Base-by-base conservation (phyloP, 2,888 invertebrate species). In the Mechanitis messenoides region DNA sequence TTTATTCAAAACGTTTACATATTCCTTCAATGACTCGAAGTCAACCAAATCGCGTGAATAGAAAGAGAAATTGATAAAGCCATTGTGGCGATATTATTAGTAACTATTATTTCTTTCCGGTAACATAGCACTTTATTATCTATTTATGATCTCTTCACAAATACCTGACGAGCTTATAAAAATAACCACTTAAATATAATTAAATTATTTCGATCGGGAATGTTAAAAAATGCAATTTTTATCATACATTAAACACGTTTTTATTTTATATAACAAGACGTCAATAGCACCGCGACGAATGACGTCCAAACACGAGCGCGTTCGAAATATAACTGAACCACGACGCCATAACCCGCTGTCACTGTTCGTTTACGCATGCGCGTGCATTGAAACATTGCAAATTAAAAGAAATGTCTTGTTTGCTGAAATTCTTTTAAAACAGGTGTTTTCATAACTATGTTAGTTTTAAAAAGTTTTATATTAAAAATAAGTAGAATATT, bases 51-150 rank as follows among this genome's bases (percentile, higher is more conserved):
- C 70, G 70, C 79, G 74, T 75, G 75, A 72, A 77, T 74, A 74
- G 81, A 84, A 85, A 85, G 85, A 82, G 86, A 85, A 86, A 85
- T 85, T 80, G 76, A 75, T 74, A 68, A 63, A 57, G 20, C 20
- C 56, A 56, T 63, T 45, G 59, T 57, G 28, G 45, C 57, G 58
- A 56, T 62, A 4, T 50, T 31, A 31, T 9, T 47, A 3, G 28
- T 47, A n/a, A 50, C 4, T 31, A 50, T 50, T 7, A 50, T 31
- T 31, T 11, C 7, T 31, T 50, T 50, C 47, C 47, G 20, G 47
- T 50, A 31, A 50, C 31, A 31, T 42, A 31, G 3, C 46, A 47
- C 47, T 3, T n/a, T 12, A 20, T n/a, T 3, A 20, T 47, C 20
- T 20, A 20, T 20, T 20, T 20, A 20, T 20, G 20, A 28, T 47